Percentiles rank a stretch among this genome's conserved stretches.
Evolutionary conservation across 1,140 invertebrate genomes (phyloP).

Genomic region (Rhyacophila brunnea): DNA sequence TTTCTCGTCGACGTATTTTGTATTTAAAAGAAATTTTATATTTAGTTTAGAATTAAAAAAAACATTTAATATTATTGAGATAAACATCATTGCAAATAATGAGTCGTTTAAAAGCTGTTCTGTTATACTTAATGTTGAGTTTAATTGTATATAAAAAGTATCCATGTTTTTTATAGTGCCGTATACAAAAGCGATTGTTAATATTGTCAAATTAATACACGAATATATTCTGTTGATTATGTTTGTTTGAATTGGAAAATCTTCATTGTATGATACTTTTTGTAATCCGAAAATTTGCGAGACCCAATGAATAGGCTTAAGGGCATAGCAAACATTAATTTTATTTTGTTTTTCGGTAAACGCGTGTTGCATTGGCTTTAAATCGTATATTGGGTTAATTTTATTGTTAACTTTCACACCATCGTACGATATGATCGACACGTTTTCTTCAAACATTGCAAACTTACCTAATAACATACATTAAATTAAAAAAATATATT

Average conservation of each 20-base stretch:
- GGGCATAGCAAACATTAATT: neutral
- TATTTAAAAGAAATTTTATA: neutral
- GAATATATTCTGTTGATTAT: neutral
- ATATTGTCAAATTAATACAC: neutral
- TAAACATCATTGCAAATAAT: no score
- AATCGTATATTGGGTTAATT: no score
- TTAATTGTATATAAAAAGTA: neutral
- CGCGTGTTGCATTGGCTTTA: no score
- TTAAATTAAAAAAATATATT: no score
- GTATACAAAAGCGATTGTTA: neutral
- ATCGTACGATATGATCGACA: no score
- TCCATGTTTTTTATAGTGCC: neutral
- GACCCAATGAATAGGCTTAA: neutral
- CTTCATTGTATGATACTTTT: neutral
- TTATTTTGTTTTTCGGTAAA: neutral
- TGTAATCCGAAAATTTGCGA: neutral
- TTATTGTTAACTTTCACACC: no score
- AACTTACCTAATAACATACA: no score
- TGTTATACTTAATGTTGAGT: neutral
- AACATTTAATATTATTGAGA: neutral
- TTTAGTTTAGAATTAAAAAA: neutral
- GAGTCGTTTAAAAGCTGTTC: neutral
- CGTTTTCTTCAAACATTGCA: no score
- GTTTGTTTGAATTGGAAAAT: neutral
- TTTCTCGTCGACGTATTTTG: neutral